phyloP scores from a whole-genome alignment of 2,888 invertebrate species.

The Eupeodes latifasciatus region DNA sequence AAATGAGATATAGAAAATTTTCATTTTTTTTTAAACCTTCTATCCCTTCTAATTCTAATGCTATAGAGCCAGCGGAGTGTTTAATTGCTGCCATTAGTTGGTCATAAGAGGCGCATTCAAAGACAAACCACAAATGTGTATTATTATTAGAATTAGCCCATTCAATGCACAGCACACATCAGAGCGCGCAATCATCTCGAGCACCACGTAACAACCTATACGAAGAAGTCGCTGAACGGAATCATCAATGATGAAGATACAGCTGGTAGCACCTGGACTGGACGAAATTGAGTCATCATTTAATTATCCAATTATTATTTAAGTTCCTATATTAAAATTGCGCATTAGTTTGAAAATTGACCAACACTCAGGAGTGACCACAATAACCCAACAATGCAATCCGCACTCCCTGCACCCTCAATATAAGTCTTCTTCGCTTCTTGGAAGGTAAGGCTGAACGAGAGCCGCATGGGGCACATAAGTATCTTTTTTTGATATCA shows the following conservation, averaged over 20 bases:
- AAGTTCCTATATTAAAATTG: slow-evolving; percentile 55
- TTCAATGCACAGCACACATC: slow-evolving; percentile 28
- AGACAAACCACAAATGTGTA: slow-evolving; percentile 47
- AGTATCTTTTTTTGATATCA: slow-evolving; percentile 65
- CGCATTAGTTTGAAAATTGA: slow-evolving; percentile 64
- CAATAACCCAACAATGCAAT: slow-evolving; percentile 29
- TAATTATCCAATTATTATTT: slow-evolving; percentile 66
- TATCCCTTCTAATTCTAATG: slow-evolving; percentile 39
- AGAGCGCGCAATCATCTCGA: slow-evolving; percentile 39
- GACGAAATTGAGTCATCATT: slow-evolving; percentile 72
- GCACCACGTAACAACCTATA: slow-evolving; percentile 35
- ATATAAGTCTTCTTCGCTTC: neutral
- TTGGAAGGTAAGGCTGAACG: neutral
- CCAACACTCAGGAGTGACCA: slow-evolving; percentile 48
- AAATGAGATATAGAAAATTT: slow-evolving; percentile 4
- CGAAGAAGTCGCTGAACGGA: neutral
- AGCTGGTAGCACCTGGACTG: slow-evolving; percentile 60
- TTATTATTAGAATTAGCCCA: slow-evolving; percentile 57
- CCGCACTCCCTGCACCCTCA: neutral
- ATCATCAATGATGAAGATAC: slow-evolving; percentile 5
- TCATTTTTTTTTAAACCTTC: slow-evolving; percentile 20
- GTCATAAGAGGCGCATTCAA: slow-evolving; percentile 40
- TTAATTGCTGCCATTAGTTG: slow-evolving; percentile 67
- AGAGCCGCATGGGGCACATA: neutral
- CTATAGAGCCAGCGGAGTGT: slow-evolving; percentile 34